Evolutionary conservation across 2,113 vertebrate genomes (phyloP), one percentile per base, ranked within the genome.

Genomic region (Prunella himalayana): DNA sequence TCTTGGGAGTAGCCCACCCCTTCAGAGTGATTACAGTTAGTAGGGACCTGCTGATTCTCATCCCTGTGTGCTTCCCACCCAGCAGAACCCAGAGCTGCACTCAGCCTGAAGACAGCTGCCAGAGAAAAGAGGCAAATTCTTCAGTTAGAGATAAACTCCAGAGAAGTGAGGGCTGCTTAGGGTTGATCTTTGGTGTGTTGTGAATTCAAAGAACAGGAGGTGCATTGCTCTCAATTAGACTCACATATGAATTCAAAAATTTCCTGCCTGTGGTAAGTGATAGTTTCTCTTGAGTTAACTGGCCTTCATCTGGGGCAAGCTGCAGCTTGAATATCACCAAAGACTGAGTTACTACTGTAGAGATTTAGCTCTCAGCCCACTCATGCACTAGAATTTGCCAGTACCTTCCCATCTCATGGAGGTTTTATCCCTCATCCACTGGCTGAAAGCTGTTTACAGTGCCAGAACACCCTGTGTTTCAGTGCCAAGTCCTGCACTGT

Each of bases 131-230:
- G 73, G 50, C 78, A 85, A 94, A 91, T 95, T 95, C 75, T 85
- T 95, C 89, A 72, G 80, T 64, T 64, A 60, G 63, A 92, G 95
- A 92, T 95, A 94, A 96, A 86, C 88, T 86, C 90, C 70, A 95
- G 95, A 95, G 88, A 83, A 72, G 16, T 7, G 47, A 64, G n/a
- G 47, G 65, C 79, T 94, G 65, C 61, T 88, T 73, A 63, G 63
- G 56, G 30, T 60, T 91, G 51, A 37, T 91, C 68, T 78, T 82
- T 1, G 0, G 35, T 49, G 53, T 9, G 11, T 16, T 69, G 56
- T 54, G 65, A 86, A 90, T 75, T 94, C 80, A 86, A 88, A 92
- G 92, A 19, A 33, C 41, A 81, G 41, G 56, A 76, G 10, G 5
- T 85, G 23, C 17, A 16, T 64, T 95, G 35, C 81, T 86, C 41